Base-by-base conservation (phyloP, 2,797 vertebrate species). In the Hydrocynus forskahlii region DNA sequence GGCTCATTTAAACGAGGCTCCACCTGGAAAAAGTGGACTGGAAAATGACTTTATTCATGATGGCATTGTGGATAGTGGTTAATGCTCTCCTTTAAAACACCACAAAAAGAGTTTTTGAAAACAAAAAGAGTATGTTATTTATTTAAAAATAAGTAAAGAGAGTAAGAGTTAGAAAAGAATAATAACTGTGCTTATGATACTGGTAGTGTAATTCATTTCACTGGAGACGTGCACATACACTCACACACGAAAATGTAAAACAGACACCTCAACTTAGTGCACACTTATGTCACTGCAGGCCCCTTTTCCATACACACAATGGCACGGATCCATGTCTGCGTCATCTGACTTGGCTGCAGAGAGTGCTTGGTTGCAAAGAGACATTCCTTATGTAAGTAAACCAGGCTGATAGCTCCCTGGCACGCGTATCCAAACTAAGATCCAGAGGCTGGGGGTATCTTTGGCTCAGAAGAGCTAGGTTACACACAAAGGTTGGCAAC, bases 311-410 rank as follows among this genome's bases (percentile, higher is more conserved):
- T 71, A 81, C 57, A 75, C 25, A 66, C 45, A 82, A 66, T 75
- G 73, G 68, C 69, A 66, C 25, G 52, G 72, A 72, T 85, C 80
- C 79, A 79, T 80, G 48, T 75, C 52, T 35, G 8, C 76, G 66
- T 84, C 87, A 78, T 72, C 50, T 72, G 81, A 43, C 82, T 75
- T 81, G 78, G 79, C 78, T 86, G 80, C 23, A 74, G 57, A 63
- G 57, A 82, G 81, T 78, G 75, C 57, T 84, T 76, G 83, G 76
- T 83, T 81, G 85, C 71, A 87, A 71, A 78, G 78, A 81, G 77
- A 87, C 88, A 91, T 92, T 93, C 89, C 85, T 87, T 78, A 63
- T 87, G 87, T 85, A 86, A 90, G 83, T 86, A 80, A 90, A 88
- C 78, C 86, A 79, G 79, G 80, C 80, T 76, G 79, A 82, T 69